Percentiles rank a stretch among this genome's conserved stretches.
Conservation (phyloP, 2,888 invertebrate genomes). For the Netelia melanura region DNA sequence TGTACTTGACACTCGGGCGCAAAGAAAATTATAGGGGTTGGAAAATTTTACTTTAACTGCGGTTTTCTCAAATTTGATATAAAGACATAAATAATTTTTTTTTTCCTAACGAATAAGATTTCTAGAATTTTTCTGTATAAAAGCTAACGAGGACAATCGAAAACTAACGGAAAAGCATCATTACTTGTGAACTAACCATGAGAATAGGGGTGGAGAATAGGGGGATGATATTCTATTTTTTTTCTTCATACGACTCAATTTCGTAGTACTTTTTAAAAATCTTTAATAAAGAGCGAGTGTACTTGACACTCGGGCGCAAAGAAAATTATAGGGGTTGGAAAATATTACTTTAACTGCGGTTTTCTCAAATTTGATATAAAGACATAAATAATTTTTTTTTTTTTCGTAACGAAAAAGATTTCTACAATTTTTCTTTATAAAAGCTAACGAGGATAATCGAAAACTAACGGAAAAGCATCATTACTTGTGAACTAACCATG, state of each 20-base stretch:
- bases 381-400: no score
- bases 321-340: background rate
- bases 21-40: background rate
- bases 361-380: background rate
- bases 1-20: constrained; percentile 7
- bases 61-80: background rate
- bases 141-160: no score
- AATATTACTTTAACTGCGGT: constrained; percentile 19
- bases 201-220: background rate
- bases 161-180: no score
- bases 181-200: background rate
- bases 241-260: background rate
- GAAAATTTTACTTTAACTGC: constrained; percentile 23
- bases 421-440: no score
- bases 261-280: background rate
- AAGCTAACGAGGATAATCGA: no score
- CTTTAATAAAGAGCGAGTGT: background rate
- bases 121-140: no score
- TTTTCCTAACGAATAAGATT: no score
- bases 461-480: no score
- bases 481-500: background rate
- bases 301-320: background rate
- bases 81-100: no score
- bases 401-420: no score
- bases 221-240: background rate